Evolutionary conservation across 1,140 invertebrate genomes (phyloP).

Genomic region (Argopecten irradians): DNA sequence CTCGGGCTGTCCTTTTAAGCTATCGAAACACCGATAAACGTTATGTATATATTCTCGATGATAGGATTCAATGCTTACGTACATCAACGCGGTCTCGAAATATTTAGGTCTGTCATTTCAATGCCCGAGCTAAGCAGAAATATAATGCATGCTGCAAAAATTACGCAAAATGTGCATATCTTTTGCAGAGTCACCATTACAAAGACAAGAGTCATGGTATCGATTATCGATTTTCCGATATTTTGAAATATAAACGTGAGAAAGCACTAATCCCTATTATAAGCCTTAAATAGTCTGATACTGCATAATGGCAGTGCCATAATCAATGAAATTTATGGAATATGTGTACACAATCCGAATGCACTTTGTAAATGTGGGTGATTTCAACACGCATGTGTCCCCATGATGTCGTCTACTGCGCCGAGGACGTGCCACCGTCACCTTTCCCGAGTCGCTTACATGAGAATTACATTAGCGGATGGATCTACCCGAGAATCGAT

Average conservation of each 20-base stretch:
- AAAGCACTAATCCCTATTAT: neutral
- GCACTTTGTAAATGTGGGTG: neutral
- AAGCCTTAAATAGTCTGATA: neutral
- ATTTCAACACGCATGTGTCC: conserved; percentile 9
- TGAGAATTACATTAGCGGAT: conserved; percentile 3
- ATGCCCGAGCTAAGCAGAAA: too few species aligned
- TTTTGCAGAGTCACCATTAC: neutral
- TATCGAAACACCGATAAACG: neutral
- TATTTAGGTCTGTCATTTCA: neutral
- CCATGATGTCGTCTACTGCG: neutral
- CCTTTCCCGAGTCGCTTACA: neutral
- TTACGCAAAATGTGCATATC: neutral
- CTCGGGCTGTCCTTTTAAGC: neutral
- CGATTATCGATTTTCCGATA: neutral
- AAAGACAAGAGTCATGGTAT: neutral
- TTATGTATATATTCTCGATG: neutral
- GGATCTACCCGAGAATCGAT: neutral
- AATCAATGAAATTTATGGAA: neutral
- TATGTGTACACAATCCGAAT: conserved; percentile 21
- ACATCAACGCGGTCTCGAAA: neutral
- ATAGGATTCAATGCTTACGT: too few species aligned
- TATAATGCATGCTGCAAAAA: neutral
- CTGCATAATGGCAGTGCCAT: neutral
- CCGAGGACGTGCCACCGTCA: neutral
- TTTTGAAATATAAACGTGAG: neutral